Percentiles rank a stretch among this genome's conserved stretches.
Conservation (phyloP, 1,140 invertebrate species). For the Eriosoma lanigerum region DNA sequence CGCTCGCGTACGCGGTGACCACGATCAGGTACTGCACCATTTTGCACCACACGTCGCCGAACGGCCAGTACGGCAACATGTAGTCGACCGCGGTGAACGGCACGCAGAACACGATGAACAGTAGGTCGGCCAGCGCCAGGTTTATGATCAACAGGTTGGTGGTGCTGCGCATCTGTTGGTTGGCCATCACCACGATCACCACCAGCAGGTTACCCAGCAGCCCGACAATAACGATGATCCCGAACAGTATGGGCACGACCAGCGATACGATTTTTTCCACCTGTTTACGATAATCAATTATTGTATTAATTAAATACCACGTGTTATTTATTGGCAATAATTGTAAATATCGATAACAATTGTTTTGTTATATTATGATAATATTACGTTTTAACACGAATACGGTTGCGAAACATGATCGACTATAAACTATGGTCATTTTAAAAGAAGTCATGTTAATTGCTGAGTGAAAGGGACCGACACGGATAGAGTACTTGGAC, state of each 20-base stretch:
- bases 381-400: too few relatives aligned
- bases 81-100: conserved; percentile 91
- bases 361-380: too few relatives aligned
- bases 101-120: conserved; percentile 94
- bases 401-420: too few relatives aligned
- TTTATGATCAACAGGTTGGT: conserved; percentile 91
- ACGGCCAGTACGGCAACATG: conserved; percentile 84
- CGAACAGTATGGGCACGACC: conserved; percentile 84
- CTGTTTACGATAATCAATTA: too few relatives aligned
- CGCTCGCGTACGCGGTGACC: conserved; percentile 89
- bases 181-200: conserved; percentile 74
- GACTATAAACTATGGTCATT: too few relatives aligned
- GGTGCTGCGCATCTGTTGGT: conserved; percentile 88
- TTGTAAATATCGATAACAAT: too few relatives aligned
- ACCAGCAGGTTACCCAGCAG: conserved; percentile 83
- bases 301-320: too few relatives aligned
- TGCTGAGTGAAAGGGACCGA: too few relatives aligned
- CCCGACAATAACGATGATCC: conserved; percentile 82
- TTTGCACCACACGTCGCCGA: conserved; percentile 88
- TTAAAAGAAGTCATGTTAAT: too few relatives aligned
- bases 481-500: too few relatives aligned
- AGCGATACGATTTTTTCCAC: conserved; percentile 67
- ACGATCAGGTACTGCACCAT: conserved; percentile 81
- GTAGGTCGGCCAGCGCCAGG: conserved; percentile 83
- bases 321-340: too few relatives aligned